These are phyloP conservation scores for Aurelia sp. DNA, from an alignment of 30 jellyfish, hydroid and myxozoan genomes.

Conservation along the genomic window DNA sequence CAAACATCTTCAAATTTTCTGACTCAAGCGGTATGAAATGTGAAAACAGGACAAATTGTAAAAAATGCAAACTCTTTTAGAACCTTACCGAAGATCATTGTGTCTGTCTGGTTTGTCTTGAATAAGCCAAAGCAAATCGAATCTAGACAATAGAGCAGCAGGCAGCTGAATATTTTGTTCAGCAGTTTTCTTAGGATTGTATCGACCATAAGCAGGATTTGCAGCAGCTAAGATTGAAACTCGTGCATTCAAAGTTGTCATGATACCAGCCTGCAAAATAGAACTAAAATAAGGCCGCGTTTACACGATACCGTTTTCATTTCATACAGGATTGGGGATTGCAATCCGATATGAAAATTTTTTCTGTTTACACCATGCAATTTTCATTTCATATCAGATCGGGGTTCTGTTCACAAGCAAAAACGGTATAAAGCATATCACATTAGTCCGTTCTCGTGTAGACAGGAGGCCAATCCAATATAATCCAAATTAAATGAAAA, in stretches of 20 bases:
- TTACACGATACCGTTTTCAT: too few relatives aligned
- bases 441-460: too few relatives aligned
- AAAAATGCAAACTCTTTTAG: too few relatives aligned
- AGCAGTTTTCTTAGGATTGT: slow-evolving; percentile 97
- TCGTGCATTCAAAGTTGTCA: slow-evolving; percentile 99
- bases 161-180: slow-evolving; percentile 99
- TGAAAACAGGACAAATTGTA: too few relatives aligned
- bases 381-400: too few relatives aligned
- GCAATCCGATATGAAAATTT: not conserved
- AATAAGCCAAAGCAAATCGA: slow-evolving; percentile 97
- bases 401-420: too few relatives aligned
- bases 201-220: slow-evolving; percentile 99
- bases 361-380: too few relatives aligned
- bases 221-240: slow-evolving; percentile 99
- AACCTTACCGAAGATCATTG: slow-evolving; percentile 86
- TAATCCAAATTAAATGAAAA: too few relatives aligned
- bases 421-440: too few relatives aligned
- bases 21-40: too few relatives aligned
- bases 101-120: slow-evolving; percentile 97
- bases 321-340: not conserved
- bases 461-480: too few relatives aligned
- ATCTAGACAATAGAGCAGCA: slow-evolving; percentile 98
- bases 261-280: slow-evolving; percentile 92
- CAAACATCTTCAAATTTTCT: too few relatives aligned
- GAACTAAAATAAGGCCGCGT: not conserved